These are phyloP conservation scores for Sipunculus nudus DNA, from an alignment of 2,888 invertebrate species.

Conservation along the genomic window DNA sequence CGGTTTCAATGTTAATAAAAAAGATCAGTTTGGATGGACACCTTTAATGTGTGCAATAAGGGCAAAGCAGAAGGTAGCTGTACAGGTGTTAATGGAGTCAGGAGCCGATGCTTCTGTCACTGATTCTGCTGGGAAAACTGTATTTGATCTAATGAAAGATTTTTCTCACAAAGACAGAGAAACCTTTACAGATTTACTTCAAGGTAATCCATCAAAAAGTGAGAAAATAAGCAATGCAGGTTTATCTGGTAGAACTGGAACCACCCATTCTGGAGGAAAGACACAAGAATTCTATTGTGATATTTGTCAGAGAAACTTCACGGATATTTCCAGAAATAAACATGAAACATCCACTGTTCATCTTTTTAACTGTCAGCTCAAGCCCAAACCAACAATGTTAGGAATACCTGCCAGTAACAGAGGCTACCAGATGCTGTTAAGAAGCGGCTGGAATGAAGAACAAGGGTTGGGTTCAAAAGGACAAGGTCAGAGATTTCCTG, in stretches of 20 bases:
- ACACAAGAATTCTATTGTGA: conserved; percentile 71
- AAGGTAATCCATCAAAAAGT: neutral
- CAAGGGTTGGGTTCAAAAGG: conserved; percentile 79
- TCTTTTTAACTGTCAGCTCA: conserved; percentile 70
- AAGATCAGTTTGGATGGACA: conserved; percentile 81
- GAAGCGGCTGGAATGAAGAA: conserved; percentile 81
- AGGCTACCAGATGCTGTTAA: conserved; percentile 81
- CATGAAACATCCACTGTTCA: conserved; percentile 80
- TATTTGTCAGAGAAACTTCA: conserved; percentile 72
- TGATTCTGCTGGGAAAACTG: conserved; percentile 76
- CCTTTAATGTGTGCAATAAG: conserved; percentile 83
- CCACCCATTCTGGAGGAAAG: conserved; percentile 49
- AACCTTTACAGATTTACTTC: neutral
- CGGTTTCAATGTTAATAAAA: conserved; percentile 69
- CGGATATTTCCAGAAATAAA: conserved; percentile 68
- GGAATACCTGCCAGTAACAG: conserved; percentile 77
- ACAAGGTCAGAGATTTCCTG: conserved; percentile 77
- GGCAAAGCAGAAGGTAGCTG: conserved; percentile 74
- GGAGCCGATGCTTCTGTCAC: conserved; percentile 72
- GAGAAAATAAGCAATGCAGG: neutral
- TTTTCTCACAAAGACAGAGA: conserved; percentile 69
- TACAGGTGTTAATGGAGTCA: conserved; percentile 72
- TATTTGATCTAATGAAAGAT: conserved; percentile 73
- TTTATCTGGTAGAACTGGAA: neutral
- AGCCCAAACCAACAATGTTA: conserved; percentile 70